phyloP scores from a whole-genome alignment of 2,888 invertebrate genomes.

The Cheilosia scutellata region DNA sequence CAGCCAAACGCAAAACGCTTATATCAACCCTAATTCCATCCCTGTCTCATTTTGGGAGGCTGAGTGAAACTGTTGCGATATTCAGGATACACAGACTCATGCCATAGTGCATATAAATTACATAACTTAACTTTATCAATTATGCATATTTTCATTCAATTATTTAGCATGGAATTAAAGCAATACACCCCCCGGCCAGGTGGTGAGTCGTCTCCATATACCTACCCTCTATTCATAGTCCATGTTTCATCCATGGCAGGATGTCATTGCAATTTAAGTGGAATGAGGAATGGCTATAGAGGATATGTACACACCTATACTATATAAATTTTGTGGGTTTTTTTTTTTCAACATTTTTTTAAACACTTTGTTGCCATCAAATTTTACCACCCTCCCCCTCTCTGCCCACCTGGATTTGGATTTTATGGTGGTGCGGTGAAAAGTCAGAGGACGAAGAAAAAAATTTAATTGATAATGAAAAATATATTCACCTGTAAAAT shows the following conservation, averaged over 20 bases:
- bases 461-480: slow-evolving; percentile 75
- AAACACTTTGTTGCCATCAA: slow-evolving; percentile 63
- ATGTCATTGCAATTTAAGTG: slow-evolving; percentile 58
- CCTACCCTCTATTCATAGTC: background rate
- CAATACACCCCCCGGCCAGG: slow-evolving; percentile 59
- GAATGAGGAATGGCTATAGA: slow-evolving; percentile 12
- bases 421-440: slow-evolving; percentile 39
- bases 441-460: slow-evolving; percentile 35
- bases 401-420: background rate
- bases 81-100: slow-evolving; percentile 11
- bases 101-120: slow-evolving; percentile 75
- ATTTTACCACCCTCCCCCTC: slow-evolving; percentile 8
- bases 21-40: slow-evolving; percentile 9
- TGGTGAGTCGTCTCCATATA: background rate
- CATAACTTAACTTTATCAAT: slow-evolving; percentile 76
- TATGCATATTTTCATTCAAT: slow-evolving; percentile 77
- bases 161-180: slow-evolving; percentile 76
- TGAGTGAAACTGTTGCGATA: slow-evolving; percentile 15
- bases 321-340: slow-evolving; percentile 33
- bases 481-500: slow-evolving; percentile 65
- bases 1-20: background rate
- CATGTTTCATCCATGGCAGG: slow-evolving; percentile 38
- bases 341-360: slow-evolving; percentile 24
- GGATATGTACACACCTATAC: background rate
- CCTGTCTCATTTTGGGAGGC: slow-evolving; percentile 28